These are phyloP conservation scores for Triplophysa bombifrons DNA, from an alignment of 2,797 vertebrate genomes.

Conservation along the genomic window DNA sequence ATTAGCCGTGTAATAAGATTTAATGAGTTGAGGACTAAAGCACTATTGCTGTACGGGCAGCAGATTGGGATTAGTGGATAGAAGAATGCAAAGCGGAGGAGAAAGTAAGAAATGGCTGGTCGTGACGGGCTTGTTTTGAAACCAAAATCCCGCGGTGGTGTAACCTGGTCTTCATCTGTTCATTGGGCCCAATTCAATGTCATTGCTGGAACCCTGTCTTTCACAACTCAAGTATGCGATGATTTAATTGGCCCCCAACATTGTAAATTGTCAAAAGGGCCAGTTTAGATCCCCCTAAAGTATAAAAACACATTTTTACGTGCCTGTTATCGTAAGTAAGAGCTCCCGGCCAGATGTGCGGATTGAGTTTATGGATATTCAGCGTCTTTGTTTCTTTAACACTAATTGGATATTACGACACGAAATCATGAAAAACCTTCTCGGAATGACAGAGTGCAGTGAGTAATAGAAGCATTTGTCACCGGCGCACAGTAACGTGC, in stretches of 20 bases:
- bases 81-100: constrained; percentile 3
- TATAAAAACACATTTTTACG: constrained; percentile 37
- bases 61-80: constrained; percentile 31
- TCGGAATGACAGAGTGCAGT: constrained; percentile 14
- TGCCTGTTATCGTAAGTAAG: constrained; percentile 19
- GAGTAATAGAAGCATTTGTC: constrained; percentile 48
- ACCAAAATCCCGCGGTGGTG: constrained; percentile 24
- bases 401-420: constrained; percentile 42
- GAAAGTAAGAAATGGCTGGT: neutral
- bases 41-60: constrained; percentile 44
- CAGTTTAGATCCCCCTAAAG: constrained; percentile 40
- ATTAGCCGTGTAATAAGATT: constrained; percentile 67
- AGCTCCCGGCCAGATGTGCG: constrained; percentile 26
- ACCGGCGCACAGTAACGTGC: constrained; percentile 18
- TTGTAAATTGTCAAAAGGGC: constrained; percentile 40
- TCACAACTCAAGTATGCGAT: constrained; percentile 20
- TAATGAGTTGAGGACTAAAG: constrained; percentile 64
- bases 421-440: constrained; percentile 27
- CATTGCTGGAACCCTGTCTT: constrained; percentile 1
- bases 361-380: constrained; percentile 39
- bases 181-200: neutral
- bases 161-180: constrained; percentile 3
- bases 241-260: constrained; percentile 31
- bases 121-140: constrained; percentile 8
- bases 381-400: constrained; percentile 43